Base-by-base conservation (phyloP, 2,888 invertebrate genomes). In the Monoplex corrugatus region DNA sequence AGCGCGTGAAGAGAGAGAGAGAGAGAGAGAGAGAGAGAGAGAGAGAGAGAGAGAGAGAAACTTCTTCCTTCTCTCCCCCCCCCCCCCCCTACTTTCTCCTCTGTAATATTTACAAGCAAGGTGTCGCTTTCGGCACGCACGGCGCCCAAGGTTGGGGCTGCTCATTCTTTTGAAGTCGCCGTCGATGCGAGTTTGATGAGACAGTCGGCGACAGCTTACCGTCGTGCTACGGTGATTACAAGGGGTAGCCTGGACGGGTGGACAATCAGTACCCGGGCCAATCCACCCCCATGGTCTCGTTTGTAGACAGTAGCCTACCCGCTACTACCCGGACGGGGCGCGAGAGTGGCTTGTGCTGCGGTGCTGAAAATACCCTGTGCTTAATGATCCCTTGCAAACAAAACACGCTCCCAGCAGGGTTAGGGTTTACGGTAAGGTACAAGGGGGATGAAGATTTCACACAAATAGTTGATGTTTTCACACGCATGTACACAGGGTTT, bases 141-240 rank as follows among this genome's bases (percentile, higher is more conserved):
- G 13, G 28, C 43, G 80, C 2, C 40, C 19, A 2, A 3, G 23
- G 80, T 23, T n/a, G 43, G 38, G 2, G 19, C 43, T 16, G 38
- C 38, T 80, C 28, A 19, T 23, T 28, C 80, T 38, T 80, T 80
- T 80, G 80, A 82, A 28, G 45, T 82, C 32, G 45, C 82, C 82
- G 82, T 45, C 82, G 82, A 82, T 82, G 82, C 32, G 82, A 45
- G 43, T 45, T 82, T 82, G 82, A 82, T 82, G 82, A 82, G 45
- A 28, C 45, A 32, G 45, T 2, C 23, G 82, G 82, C 82, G 82
- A 82, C 82, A 82, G 82, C 43, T 82, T 32, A 45, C 32, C 40
- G 82, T 23, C 82, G 45, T 32, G 82, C 82, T n/a, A 43, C n/a
- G 43, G 82, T 16, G 82, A 45, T 45, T 45, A 82, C 45, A 28